Conservation (phyloP, 2,888 invertebrate species). For the Xanthorhoe designata region DNA sequence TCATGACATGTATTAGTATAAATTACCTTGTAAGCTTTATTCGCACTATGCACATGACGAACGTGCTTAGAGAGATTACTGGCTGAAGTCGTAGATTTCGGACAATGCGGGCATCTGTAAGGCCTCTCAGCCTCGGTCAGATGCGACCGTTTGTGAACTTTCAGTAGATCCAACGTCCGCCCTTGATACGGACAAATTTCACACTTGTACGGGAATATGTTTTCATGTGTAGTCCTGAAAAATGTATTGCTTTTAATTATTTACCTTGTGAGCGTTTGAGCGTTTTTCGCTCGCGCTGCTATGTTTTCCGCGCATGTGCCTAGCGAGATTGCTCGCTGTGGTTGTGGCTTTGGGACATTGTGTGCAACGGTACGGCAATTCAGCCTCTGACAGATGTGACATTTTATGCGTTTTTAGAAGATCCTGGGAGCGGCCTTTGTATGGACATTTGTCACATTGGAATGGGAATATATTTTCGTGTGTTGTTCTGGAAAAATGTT, state of each 20-base stretch:
- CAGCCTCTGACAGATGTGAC: constrained; percentile 49
- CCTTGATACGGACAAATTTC: constrained; percentile 76
- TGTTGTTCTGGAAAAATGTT: constrained; percentile 36
- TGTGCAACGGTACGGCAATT: constrained; percentile 57
- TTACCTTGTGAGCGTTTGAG: constrained; percentile 23
- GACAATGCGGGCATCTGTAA: constrained; percentile 73
- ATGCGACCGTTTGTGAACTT: constrained; percentile 75
- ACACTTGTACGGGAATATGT: constrained; percentile 76
- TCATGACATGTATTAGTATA: no score
- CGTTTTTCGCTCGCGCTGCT: constrained; percentile 15
- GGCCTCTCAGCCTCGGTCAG: constrained; percentile 71
- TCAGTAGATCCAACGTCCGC: constrained; percentile 72
- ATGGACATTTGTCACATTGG: constrained; percentile 58
- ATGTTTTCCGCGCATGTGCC: constrained; percentile 24
- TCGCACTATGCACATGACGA: constrained; percentile 74
- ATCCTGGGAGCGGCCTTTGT: constrained; percentile 48
- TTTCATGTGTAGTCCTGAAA: constrained; percentile 60
- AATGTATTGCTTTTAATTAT: constrained; percentile 14
- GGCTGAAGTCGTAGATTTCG: constrained; percentile 72
- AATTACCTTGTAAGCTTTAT: constrained; percentile 73
- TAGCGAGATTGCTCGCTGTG: constrained; percentile 36
- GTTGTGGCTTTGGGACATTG: constrained; percentile 48
- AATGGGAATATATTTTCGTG: constrained; percentile 55
- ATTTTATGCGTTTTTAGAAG: constrained; percentile 57
- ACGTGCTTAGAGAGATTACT: constrained; percentile 78